These are phyloP conservation scores for Blastobasis adustella DNA, from an alignment of 2,888 invertebrate genomes.

Conservation along the genomic window DNA sequence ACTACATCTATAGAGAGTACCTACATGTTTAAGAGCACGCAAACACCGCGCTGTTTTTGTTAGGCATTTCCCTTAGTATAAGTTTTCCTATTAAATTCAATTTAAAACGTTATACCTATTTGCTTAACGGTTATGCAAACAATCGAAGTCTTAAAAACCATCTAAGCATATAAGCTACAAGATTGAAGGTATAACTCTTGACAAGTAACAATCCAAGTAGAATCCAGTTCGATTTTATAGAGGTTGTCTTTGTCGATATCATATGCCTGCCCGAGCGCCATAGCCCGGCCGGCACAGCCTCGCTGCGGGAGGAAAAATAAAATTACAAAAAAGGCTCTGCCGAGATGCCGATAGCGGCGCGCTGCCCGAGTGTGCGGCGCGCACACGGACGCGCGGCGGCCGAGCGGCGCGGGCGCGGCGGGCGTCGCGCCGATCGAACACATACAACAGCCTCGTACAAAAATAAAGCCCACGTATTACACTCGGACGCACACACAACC, in stretches of 20 bases:
- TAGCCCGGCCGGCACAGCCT: slow-evolving; percentile 35
- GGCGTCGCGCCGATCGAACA: neutral
- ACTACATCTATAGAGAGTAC: too few species aligned
- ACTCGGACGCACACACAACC: slow-evolving; percentile 35
- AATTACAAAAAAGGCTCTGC: slow-evolving; percentile 62
- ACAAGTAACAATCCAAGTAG: slow-evolving; percentile 9
- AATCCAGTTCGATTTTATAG: slow-evolving; percentile 17
- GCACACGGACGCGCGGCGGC: slow-evolving; percentile 39
- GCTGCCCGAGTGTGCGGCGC: slow-evolving; percentile 40
- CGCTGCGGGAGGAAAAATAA: slow-evolving; percentile 64
- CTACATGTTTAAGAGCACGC: too few species aligned
- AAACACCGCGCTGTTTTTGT: too few species aligned
- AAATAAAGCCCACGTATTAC: slow-evolving; percentile 45
- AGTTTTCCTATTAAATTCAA: too few species aligned
- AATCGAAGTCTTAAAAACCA: too few species aligned
- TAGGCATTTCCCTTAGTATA: too few species aligned
- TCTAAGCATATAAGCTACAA: too few species aligned
- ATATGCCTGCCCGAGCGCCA: slow-evolving; percentile 12
- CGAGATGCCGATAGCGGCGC: slow-evolving; percentile 36
- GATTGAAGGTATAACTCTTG: neutral
- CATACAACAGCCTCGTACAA: slow-evolving; percentile 25
- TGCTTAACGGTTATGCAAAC: too few species aligned
- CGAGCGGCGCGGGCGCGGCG: neutral
- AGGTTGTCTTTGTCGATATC: slow-evolving; percentile 26
- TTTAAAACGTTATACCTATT: too few species aligned